A percentile compares a stretch with the other conserved stretches of the same genome.
Conservation (phyloP, 2,888 invertebrate species). For the Tanaodytes sp. region DNA sequence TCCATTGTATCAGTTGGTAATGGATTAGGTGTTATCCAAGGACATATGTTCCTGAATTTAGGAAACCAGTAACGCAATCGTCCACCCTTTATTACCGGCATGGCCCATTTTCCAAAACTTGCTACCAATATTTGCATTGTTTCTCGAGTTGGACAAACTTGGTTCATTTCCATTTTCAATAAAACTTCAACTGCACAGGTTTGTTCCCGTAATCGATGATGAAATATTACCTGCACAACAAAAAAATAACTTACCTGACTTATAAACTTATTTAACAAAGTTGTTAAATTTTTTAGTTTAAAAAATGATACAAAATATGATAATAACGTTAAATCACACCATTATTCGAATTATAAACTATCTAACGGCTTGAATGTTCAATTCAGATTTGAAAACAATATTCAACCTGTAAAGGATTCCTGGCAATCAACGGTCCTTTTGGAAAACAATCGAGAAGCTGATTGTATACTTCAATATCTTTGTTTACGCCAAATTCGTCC, state of each 20-base stretch:
- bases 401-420: conserved; percentile 76
- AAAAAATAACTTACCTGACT: not conserved
- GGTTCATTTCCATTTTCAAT: conserved; percentile 95
- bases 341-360: no score
- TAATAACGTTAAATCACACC: no score
- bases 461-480: conserved; percentile 90
- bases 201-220: conserved; percentile 97
- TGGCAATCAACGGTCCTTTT: conserved; percentile 81
- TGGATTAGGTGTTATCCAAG: conserved; percentile 86
- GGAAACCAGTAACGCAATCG: conserved; percentile 94
- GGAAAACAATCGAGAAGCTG: conserved; percentile 86
- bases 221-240: conserved; percentile 88
- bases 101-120: conserved; percentile 86
- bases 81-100: conserved; percentile 83
- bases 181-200: conserved; percentile 91
- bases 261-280: no score
- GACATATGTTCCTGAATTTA: conserved; percentile 91
- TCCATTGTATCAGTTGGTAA: conserved; percentile 85
- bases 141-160: conserved; percentile 92
- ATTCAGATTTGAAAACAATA: no score
- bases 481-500: conserved; percentile 90
- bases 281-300: no score
- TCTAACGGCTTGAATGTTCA: no score
- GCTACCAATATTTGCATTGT: conserved; percentile 87
- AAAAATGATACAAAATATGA: no score